Base-by-base conservation (phyloP, 2,888 invertebrate species). In the Zaprionus lineosus region DNA sequence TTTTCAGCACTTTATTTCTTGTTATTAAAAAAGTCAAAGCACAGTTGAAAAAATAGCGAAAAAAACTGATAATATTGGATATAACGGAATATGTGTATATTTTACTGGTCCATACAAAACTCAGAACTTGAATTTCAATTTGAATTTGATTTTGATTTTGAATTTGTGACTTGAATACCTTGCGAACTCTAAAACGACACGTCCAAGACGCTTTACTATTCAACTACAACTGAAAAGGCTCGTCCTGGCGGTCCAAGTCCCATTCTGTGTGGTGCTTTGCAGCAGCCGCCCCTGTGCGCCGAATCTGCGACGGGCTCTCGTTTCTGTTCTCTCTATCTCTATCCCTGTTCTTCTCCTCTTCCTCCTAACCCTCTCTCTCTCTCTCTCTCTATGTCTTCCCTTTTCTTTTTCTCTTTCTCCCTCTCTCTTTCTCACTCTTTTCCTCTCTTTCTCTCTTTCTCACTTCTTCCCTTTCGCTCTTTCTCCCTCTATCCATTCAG, bases 181-280 rank as follows among this genome's bases (percentile, higher is more conserved):
- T 76, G 76, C 82, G 83, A 65, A 65, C 68, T 73, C 34, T 71
- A 64, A 66, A 56, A 76, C 31, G 77, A 84, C 84, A 87, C 81
- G 88, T 87, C 88, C 85, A 69, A 84, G 81, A 81, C 79, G 88
- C 86, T 89, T 86, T 86, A 88, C 89, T 89, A 89, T 87, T 87
- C 89, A 89, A 87, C 89, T 89, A 88, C 88, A 88, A 89, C 89
- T 89, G 88, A 89, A 86, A 81, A 68, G 84, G 74, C 70, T 65
- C 59, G 65, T 34, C 75, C 56, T 69, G 65, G 57, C 31, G 50
- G 47, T n/a, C n/a, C n/a, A 48, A 57, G 71, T 31, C 47, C 40
- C 36, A 24, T 29, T 29, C 44, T 63, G 48, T 58, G 19, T 9
- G 26, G 39, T 31, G 28, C 33, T 67, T 46, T 72, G 51, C 57